These are phyloP conservation scores for Alexandromys fortis DNA, from an alignment of 2,113 vertebrate genomes.

Conservation along the genomic window DNA sequence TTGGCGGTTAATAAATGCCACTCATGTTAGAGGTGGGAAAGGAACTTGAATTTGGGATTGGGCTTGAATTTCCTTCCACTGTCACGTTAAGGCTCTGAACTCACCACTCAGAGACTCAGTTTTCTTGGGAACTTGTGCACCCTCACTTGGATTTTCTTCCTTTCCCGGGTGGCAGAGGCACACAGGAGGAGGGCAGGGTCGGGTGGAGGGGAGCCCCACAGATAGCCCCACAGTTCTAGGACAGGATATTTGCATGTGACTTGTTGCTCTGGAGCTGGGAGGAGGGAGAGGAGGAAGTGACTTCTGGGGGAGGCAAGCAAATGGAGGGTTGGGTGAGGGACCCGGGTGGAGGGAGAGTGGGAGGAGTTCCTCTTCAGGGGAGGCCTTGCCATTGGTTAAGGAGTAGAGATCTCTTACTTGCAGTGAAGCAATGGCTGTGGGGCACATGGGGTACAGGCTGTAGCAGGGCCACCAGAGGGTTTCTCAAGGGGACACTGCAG, in stretches of 20 bases:
- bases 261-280: conserved; percentile 68
- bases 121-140: conserved; percentile 25
- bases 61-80: neutral
- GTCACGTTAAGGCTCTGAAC: neutral
- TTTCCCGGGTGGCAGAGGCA: neutral
- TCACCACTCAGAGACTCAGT: neutral
- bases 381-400: conserved; percentile 27
- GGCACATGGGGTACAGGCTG: neutral
- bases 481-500: conserved; percentile 69
- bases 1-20: neutral
- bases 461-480: conserved; percentile 22
- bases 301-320: conserved; percentile 23
- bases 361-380: conserved; percentile 69
- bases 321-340: conserved; percentile 56
- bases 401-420: conserved; percentile 43
- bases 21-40: neutral
- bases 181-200: neutral
- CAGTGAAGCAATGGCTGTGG: conserved; percentile 67
- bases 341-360: conserved; percentile 11
- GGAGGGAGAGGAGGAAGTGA: conserved; percentile 72
- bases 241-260: conserved; percentile 79
- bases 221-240: conserved; percentile 37
- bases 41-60: neutral
- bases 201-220: conserved; percentile 34
- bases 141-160: neutral